A percentile compares a stretch with the other conserved stretches of the same genome.
Evolutionary conservation across 1,140 invertebrate species (phyloP).

Genomic region (Teleopsis dalmanni): DNA sequence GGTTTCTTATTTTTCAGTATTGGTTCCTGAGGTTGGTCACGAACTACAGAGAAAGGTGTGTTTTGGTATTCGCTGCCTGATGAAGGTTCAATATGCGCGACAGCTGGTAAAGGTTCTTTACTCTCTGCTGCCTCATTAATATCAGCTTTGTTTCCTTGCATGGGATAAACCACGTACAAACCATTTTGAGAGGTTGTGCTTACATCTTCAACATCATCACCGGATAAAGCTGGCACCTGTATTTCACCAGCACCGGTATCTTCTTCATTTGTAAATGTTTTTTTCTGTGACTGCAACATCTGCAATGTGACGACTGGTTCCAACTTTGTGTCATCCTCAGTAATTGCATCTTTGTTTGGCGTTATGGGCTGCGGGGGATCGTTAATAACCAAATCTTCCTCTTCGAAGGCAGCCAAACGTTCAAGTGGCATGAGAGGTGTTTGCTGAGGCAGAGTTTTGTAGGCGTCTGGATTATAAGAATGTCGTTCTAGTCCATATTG

Average conservation of each 20-base stretch:
- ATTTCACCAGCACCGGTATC: conserved; percentile 33
- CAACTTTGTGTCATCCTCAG: conserved; percentile 25
- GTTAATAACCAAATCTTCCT: conserved; percentile 39
- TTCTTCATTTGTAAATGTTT: conserved; percentile 23
- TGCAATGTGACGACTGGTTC: conserved; percentile 54
- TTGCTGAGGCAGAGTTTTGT: conserved; percentile 19
- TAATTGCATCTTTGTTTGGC: conserved; percentile 17
- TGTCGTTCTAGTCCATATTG: conserved; percentile 27
- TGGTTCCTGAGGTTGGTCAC: conserved; percentile 47
- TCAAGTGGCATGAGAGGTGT: conserved; percentile 23
- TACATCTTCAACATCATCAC: conserved; percentile 38
- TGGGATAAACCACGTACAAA: conserved; percentile 60
- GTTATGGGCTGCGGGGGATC: conserved; percentile 35
- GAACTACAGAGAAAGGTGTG: conserved; percentile 39
- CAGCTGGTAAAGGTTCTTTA: conserved; percentile 13
- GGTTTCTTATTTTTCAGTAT: conserved; percentile 46
- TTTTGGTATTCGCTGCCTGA: conserved; percentile 37
- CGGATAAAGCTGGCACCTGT: conserved; percentile 29
- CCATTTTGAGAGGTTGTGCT: conserved; percentile 20
- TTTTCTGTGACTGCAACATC: conserved; percentile 53
- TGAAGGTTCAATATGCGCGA: conserved; percentile 16
- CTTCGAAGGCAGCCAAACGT: conserved; percentile 29
- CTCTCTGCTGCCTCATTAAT: conserved; percentile 15
- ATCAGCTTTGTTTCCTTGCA: conserved; percentile 21
- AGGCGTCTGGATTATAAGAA: conserved; percentile 17